phyloP scores from a whole-genome alignment of 2,113 vertebrate species.

The Ciconia maguari region DNA sequence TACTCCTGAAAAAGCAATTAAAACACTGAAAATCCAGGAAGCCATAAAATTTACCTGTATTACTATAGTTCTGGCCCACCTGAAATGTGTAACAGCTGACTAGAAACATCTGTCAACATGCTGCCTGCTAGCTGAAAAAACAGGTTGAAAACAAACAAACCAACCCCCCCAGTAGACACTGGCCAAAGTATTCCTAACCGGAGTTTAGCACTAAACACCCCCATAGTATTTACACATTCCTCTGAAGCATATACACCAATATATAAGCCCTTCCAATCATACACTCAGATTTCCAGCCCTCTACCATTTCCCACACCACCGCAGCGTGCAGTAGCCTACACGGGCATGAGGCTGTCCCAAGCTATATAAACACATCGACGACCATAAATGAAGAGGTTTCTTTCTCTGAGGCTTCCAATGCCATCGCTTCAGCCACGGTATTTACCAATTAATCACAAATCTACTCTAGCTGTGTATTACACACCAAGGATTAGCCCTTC shows the following conservation, averaged over 20 bases:
- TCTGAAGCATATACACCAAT: background rate
- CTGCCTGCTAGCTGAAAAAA: background rate
- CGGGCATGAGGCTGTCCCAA: background rate
- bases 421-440: background rate
- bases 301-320: background rate
- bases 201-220: background rate
- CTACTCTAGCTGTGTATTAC: background rate
- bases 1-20: background rate
- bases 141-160: background rate
- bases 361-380: rapidly evolving
- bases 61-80: background rate
- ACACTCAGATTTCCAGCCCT: background rate
- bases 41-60: background rate
- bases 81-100: background rate
- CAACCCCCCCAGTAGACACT: background rate
- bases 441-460: background rate
- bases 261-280: background rate
- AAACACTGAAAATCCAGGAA: background rate
- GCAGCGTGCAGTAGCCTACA: background rate
- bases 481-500: background rate
- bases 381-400: background rate
- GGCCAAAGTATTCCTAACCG: background rate
- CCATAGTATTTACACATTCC: background rate
- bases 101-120: background rate
- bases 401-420: background rate